A percentile compares a stretch with the other conserved stretches of the same genome.
Evolutionary conservation across 2,888 invertebrate species (phyloP).

Genomic region (Pandemis cinnamomeana): DNA sequence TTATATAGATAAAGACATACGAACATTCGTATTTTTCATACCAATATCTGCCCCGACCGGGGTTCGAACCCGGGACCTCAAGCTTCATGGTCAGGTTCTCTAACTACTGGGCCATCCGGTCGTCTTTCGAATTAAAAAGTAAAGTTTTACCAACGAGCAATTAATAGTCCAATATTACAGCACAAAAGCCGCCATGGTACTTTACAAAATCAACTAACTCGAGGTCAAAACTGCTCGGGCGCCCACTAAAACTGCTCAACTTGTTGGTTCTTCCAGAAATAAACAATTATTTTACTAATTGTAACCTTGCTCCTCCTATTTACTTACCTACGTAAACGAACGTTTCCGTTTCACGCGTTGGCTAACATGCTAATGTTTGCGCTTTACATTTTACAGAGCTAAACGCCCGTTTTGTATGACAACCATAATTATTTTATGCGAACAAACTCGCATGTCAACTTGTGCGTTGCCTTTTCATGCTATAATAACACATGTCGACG

Average conservation of each 20-base stretch:
- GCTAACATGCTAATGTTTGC: constrained; percentile 42
- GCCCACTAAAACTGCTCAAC: constrained; percentile 7
- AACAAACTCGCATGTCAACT: constrained; percentile 47
- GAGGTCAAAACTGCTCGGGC: background rate
- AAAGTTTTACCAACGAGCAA: too few relatives aligned
- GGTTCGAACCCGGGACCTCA: too few relatives aligned
- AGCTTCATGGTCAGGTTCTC: too few relatives aligned
- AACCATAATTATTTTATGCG: constrained; percentile 54
- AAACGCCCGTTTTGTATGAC: constrained; percentile 52
- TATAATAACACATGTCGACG: background rate
- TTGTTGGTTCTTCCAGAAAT: background rate
- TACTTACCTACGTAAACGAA: constrained; percentile 23
- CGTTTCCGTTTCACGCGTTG: constrained; percentile 46
- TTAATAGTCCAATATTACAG: background rate
- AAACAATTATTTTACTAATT: constrained; percentile 4
- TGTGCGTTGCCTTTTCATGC: constrained; percentile 43
- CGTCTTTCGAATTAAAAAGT: too few relatives aligned
- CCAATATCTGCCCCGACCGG: too few relatives aligned
- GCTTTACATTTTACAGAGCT: constrained; percentile 50
- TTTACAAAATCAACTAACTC: background rate
- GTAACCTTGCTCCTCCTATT: constrained; percentile 29
- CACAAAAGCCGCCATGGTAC: background rate
- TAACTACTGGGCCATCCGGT: too few relatives aligned
- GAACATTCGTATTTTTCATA: too few relatives aligned
- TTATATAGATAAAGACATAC: too few relatives aligned